A percentile compares a stretch with the other conserved stretches of the same genome.
These are phyloP conservation scores for Falco biarmicus DNA, from an alignment of 2,797 vertebrate species.

Conservation along the genomic window DNA sequence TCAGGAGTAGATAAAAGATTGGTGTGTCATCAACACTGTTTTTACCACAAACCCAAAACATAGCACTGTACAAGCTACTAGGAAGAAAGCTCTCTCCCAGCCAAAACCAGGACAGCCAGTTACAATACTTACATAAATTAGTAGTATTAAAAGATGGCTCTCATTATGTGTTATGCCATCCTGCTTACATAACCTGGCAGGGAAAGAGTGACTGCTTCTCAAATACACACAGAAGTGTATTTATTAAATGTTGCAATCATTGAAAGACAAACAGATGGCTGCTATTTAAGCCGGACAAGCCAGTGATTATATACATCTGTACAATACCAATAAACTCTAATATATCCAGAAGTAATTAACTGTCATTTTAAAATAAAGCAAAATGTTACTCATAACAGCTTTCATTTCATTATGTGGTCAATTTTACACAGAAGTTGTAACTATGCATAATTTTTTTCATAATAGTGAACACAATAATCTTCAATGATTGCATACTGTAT, in stretches of 20 bases:
- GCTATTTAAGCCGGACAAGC: conserved; percentile 70
- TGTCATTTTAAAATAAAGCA: conserved; percentile 62
- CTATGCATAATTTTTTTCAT: background rate
- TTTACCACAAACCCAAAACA: background rate
- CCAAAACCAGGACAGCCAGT: background rate
- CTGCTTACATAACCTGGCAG: background rate
- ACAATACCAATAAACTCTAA: conserved; percentile 69
- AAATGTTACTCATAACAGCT: conserved; percentile 50
- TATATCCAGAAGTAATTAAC: conserved; percentile 65
- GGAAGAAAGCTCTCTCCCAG: background rate
- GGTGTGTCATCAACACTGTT: background rate
- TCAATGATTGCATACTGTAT: background rate
- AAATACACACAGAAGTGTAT: conserved; percentile 35
- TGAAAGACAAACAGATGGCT: conserved; percentile 76
- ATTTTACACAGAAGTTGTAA: conserved; percentile 60
- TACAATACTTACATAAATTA: background rate
- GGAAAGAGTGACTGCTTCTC: conserved; percentile 19
- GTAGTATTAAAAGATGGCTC: background rate
- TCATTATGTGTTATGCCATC: background rate
- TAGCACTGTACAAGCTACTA: background rate
- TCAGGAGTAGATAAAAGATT: background rate
- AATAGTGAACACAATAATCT: background rate
- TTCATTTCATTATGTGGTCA: conserved; percentile 66
- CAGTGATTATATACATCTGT: conserved; percentile 77
- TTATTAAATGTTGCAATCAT: conserved; percentile 70